phyloP scores from a whole-genome alignment of 2,888 invertebrate species.

The Thyatira batis region DNA sequence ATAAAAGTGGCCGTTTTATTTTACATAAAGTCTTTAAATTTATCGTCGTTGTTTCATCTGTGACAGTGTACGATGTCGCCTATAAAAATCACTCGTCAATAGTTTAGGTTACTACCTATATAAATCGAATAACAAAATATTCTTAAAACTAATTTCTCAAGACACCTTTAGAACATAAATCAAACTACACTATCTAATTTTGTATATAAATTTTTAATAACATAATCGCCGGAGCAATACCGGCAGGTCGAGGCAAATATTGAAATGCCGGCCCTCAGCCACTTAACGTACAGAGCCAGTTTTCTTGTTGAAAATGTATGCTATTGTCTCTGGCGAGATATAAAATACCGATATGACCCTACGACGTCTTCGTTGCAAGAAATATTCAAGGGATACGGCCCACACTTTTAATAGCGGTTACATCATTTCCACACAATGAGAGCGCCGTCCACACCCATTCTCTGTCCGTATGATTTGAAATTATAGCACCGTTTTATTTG shows the following conservation, averaged over 20 bases:
- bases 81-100: conserved; percentile 54
- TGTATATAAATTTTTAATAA: conserved; percentile 43
- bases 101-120: conserved; percentile 41
- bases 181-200: conserved; percentile 30
- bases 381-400: conserved; percentile 82
- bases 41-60: conserved; percentile 64
- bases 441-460: conserved; percentile 82
- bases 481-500: conserved; percentile 83
- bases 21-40: conserved; percentile 65
- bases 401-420: conserved; percentile 83
- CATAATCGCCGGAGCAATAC: conserved; percentile 47
- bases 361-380: conserved; percentile 81
- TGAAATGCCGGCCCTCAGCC: conserved; percentile 62
- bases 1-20: conserved; percentile 64
- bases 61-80: conserved; percentile 51
- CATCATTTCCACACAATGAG: conserved; percentile 83
- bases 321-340: conserved; percentile 80
- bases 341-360: conserved; percentile 82
- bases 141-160: conserved; percentile 33
- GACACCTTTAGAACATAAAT: conserved; percentile 34
- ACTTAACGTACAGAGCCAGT: conserved; percentile 70
- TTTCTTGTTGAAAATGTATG: conserved; percentile 76
- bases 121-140: conserved; percentile 49
- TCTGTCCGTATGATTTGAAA: conserved; percentile 83
- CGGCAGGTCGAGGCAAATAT: conserved; percentile 51